Evolutionary conservation across 2,797 vertebrate genomes (phyloP).

Genomic region (Centropyge bicolor): DNA sequence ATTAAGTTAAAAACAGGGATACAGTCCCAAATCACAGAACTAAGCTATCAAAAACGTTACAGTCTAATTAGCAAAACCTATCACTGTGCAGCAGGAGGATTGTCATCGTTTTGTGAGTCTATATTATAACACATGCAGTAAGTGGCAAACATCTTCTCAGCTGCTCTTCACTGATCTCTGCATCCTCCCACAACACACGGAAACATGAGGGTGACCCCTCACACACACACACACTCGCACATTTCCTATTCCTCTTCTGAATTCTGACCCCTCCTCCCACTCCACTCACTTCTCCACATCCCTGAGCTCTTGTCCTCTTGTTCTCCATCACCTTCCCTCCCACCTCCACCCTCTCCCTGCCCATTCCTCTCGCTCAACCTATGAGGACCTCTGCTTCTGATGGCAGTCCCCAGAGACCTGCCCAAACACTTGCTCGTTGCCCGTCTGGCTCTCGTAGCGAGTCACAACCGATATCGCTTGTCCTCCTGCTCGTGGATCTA

Average conservation of each 20-base stretch:
- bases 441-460: conserved; percentile 22
- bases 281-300: conserved; percentile 50
- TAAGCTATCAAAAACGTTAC: neutral
- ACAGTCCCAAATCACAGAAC: neutral
- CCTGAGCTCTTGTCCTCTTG: conserved; percentile 38
- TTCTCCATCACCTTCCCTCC: conserved; percentile 27
- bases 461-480: conserved; percentile 2
- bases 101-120: neutral
- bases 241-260: conserved; percentile 37
- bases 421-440: conserved; percentile 47
- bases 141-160: conserved; percentile 13
- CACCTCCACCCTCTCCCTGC: conserved; percentile 11
- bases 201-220: conserved; percentile 44
- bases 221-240: neutral
- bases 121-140: neutral
- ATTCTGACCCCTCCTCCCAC: conserved; percentile 44
- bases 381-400: conserved; percentile 38
- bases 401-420: conserved; percentile 17
- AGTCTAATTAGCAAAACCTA: neutral
- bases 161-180: conserved; percentile 39
- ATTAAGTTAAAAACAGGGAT: neutral
- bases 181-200: conserved; percentile 33
- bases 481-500: conserved; percentile 34
- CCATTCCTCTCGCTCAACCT: conserved; percentile 9
- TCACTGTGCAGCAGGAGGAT: neutral